A percentile compares a stretch with the other conserved stretches of the same genome.
Conservation (phyloP, 2,888 invertebrate species). For the Pediacus dermestoides region DNA sequence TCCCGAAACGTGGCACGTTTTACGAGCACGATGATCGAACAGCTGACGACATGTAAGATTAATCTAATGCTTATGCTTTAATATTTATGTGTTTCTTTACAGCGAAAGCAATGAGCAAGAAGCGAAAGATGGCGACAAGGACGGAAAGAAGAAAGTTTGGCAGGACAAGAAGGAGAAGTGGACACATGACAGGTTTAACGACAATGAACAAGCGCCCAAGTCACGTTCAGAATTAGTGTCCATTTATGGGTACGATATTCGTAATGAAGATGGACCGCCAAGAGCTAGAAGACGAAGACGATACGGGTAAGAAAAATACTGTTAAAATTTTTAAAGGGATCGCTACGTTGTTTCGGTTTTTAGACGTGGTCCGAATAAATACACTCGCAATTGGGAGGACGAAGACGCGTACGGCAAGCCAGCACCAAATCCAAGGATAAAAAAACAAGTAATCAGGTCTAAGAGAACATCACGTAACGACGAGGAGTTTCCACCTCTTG, state of each 20-base stretch:
- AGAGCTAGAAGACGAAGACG: constrained; percentile 78
- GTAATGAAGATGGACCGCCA: constrained; percentile 88
- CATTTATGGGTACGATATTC: constrained; percentile 90
- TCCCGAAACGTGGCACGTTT: constrained; percentile 92
- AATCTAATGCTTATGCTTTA: constrained; percentile 1
- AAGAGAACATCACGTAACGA: constrained; percentile 21
- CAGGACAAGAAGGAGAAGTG: constrained; percentile 48
- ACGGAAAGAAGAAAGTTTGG: constrained; percentile 48
- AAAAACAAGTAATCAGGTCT: constrained; percentile 29
- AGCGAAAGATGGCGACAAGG: constrained; percentile 41
- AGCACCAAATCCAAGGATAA: constrained; percentile 32
- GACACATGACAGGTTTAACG: constrained; percentile 69
- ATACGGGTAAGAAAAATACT: constrained; percentile 65
- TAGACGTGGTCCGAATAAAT: constrained; percentile 87
- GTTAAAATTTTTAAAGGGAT: not conserved
- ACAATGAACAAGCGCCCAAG: constrained; percentile 81
- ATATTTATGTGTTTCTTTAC: constrained; percentile 5
- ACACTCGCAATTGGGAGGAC: constrained; percentile 90
- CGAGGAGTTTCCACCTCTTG: constrained; percentile 37
- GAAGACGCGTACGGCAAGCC: constrained; percentile 79
- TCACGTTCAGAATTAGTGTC: constrained; percentile 78
- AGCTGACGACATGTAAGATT: constrained; percentile 62
- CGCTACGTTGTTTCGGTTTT: constrained; percentile 9
- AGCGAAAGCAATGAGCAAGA: constrained; percentile 30
- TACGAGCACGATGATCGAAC: constrained; percentile 95